A percentile compares a stretch with the other conserved stretches of the same genome.
These are phyloP conservation scores for Punctoribates punctum DNA, from an alignment of 2,888 invertebrate genomes.

Conservation along the genomic window DNA sequence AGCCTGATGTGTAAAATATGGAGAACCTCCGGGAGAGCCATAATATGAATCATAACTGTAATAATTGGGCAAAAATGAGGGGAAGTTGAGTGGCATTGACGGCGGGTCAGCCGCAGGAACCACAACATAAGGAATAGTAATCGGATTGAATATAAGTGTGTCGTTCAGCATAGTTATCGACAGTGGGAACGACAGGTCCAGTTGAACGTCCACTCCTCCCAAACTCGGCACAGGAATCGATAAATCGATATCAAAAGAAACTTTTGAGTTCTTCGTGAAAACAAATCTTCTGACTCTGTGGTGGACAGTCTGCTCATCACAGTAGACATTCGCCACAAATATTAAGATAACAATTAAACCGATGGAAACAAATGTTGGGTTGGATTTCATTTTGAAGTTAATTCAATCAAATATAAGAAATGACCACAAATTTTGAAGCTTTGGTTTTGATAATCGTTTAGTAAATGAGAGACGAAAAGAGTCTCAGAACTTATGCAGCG, in stretches of 20 bases:
- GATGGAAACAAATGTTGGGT: background rate
- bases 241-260: conserved; percentile 40
- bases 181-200: conserved; percentile 34
- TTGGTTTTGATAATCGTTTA: no score
- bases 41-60: conserved; percentile 27
- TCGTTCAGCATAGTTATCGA: conserved; percentile 38
- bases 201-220: conserved; percentile 23
- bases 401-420: no score
- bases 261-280: conserved; percentile 34
- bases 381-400: background rate
- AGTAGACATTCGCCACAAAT: background rate
- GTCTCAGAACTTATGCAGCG: no score
- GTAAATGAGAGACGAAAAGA: no score
- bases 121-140: conserved; percentile 35
- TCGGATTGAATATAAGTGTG: conserved; percentile 39
- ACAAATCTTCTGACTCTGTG: conserved; percentile 31
- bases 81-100: conserved; percentile 27
- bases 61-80: conserved; percentile 26
- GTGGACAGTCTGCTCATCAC: conserved; percentile 1
- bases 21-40: background rate
- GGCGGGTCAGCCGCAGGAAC: conserved; percentile 20
- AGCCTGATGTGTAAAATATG: conserved; percentile 30
- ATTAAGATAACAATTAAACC: background rate
- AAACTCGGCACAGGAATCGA: conserved; percentile 36
- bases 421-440: no score